A percentile compares a stretch with the other conserved stretches of the same genome.
phyloP scores from a whole-genome alignment of 2,797 vertebrate genomes.

The Notamacropus eugenii region DNA sequence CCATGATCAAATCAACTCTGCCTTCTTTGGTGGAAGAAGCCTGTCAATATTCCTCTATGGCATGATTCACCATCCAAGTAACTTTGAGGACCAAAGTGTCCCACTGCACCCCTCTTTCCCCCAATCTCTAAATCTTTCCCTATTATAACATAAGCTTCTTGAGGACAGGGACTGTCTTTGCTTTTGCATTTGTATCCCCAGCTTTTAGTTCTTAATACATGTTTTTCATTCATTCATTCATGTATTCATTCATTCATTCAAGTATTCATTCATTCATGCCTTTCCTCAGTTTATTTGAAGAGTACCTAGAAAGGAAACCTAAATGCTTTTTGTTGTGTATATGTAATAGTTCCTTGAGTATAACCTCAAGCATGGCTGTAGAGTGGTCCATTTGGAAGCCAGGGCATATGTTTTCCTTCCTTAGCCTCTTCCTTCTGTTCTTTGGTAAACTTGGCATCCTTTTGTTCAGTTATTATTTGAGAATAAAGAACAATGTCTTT shows the following conservation, averaged over 20 bases:
- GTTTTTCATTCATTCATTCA: neutral
- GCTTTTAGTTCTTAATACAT: neutral
- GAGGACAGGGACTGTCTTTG: neutral
- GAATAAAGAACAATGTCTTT: constrained; percentile 51
- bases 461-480: constrained; percentile 44
- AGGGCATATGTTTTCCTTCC: neutral
- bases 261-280: neutral
- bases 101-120: neutral
- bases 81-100: neutral
- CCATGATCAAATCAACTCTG: neutral
- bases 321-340: neutral
- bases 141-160: neutral
- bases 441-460: neutral
- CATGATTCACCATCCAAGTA: neutral
- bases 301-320: neutral
- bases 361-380: neutral
- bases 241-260: neutral
- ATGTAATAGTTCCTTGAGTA: neutral
- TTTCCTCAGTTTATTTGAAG: neutral
- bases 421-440: neutral
- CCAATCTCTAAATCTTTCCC: neutral
- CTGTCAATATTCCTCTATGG: neutral
- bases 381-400: neutral
- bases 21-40: neutral
- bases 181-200: neutral